A percentile compares a stretch with the other conserved stretches of the same genome.
Conservation (phyloP, 2,888 invertebrate species). For the Dryadula phaetusa region DNA sequence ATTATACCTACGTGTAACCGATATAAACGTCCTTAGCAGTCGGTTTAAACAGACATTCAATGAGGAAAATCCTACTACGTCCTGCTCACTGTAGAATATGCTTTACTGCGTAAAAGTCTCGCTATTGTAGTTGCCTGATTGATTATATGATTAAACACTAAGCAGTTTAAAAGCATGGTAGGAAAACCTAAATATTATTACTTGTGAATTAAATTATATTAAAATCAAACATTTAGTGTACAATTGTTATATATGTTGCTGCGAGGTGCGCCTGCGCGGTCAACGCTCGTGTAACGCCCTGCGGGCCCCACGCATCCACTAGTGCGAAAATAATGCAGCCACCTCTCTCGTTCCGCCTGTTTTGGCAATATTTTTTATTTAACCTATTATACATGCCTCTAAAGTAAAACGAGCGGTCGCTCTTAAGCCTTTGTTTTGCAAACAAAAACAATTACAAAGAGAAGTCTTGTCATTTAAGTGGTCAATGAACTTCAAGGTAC, state of each 20-base stretch:
- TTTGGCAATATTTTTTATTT: slow-evolving; percentile 51
- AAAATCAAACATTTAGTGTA: background rate
- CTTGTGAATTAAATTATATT: background rate
- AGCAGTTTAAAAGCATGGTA: background rate
- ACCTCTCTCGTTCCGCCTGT: slow-evolving; percentile 53
- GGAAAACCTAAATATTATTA: background rate
- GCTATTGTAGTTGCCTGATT: slow-evolving; percentile 13
- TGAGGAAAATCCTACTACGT: slow-evolving; percentile 73
- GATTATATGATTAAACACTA: background rate
- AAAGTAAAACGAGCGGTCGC: slow-evolving; percentile 29
- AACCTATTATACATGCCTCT: slow-evolving; percentile 39
- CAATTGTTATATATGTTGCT: slow-evolving; percentile 32
- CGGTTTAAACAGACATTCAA: slow-evolving; percentile 52
- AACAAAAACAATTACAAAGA: slow-evolving; percentile 35
- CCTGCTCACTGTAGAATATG: slow-evolving; percentile 67
- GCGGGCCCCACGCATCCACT: slow-evolving; percentile 66
- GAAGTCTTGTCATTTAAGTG: slow-evolving; percentile 32
- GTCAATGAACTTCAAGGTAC: slow-evolving; percentile 41
- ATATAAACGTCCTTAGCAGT: slow-evolving; percentile 50
- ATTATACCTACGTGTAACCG: slow-evolving; percentile 32
- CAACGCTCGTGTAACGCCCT: slow-evolving; percentile 64
- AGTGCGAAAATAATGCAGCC: slow-evolving; percentile 73
- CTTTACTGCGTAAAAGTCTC: slow-evolving; percentile 48
- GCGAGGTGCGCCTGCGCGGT: slow-evolving; percentile 58
- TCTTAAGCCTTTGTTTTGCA: slow-evolving; percentile 38